These are phyloP conservation scores for Acanthornis magna DNA, from an alignment of 2,797 vertebrate genomes.

Conservation along the genomic window DNA sequence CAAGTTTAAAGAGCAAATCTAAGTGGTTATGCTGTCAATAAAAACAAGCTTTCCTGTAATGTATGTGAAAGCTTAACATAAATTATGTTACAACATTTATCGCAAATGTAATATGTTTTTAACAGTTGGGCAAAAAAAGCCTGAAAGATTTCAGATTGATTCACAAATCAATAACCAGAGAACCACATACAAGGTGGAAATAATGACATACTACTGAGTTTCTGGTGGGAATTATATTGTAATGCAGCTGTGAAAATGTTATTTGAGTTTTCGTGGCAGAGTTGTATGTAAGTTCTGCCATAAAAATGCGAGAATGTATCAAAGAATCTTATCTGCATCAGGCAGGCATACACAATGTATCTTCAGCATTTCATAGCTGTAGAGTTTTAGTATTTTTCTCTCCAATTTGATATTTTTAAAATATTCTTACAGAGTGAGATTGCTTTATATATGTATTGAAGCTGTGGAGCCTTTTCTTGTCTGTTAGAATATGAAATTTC, in stretches of 20 bases:
- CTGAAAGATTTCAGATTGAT: constrained; percentile 8
- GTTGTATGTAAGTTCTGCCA: not conserved
- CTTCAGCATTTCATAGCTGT: not conserved
- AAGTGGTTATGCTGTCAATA: constrained; percentile 16
- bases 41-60: not conserved
- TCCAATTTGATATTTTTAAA: not conserved
- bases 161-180: constrained; percentile 16
- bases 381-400: not conserved
- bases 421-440: not conserved
- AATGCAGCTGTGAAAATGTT: not conserved
- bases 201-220: not conserved
- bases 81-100: constrained; percentile 25
- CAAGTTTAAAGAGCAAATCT: not conserved
- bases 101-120: not conserved
- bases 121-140: constrained; percentile 22
- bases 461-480: not conserved
- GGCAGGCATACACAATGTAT: not conserved
- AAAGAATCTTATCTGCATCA: not conserved
- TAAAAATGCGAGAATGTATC: not conserved
- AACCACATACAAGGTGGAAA: not conserved
- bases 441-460: not conserved
- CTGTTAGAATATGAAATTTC: not conserved
- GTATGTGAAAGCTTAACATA: constrained; percentile 24
- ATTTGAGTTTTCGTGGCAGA: not conserved
- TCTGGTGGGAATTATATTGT: not conserved